Base-by-base conservation (phyloP, 2,888 invertebrate genomes). In the Sepiola atlantica region DNA sequence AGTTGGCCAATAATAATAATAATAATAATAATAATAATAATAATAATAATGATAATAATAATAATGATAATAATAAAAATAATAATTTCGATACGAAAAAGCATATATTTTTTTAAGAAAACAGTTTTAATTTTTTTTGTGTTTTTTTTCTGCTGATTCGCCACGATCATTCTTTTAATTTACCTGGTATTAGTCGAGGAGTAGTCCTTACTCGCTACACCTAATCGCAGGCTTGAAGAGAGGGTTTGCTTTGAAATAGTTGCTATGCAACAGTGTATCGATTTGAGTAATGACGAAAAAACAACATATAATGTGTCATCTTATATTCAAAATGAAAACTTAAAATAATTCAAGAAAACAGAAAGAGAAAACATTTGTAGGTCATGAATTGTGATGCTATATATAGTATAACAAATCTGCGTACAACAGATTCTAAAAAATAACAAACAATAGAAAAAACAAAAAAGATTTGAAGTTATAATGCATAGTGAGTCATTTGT, bases 21-120 rank as follows among this genome's bases (percentile, higher is more conserved):
- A 77, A 77, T 77, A 32, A 77, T 77, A 32, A 77, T 77, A 77
- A 77, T 77, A 77, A 77, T 77, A 77, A 77, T 77, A 77, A 77
- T 77, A 77, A 77, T 77, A 77, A 77, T 77, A 77, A 77, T 77
- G 12, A 77, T 77, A 77, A 45, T 45, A 45, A 45, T 45, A 77
- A 77, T 77, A 77, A 77, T 77, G n/a, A 77, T 77, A 77, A 77
- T 77, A n/a, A 77, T 77, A 77, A 77, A 16, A n/a, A n/a, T 77
- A 77, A 77, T 77, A 77, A 77, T 77, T 32, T 16, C 14, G n/a
- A 77, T 77, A 28, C 77, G 28, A 77, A 77, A 77, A 77, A 77
- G 77, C 77, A 77, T 77, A 57, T 57, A 21, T 57, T 57, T 57
- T 16, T 18, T 18, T 57, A 24, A 45, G 45, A 45, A 45, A 45